phyloP scores from a whole-genome alignment of 2,888 invertebrate genomes.

The Coelopa pilipes region DNA sequence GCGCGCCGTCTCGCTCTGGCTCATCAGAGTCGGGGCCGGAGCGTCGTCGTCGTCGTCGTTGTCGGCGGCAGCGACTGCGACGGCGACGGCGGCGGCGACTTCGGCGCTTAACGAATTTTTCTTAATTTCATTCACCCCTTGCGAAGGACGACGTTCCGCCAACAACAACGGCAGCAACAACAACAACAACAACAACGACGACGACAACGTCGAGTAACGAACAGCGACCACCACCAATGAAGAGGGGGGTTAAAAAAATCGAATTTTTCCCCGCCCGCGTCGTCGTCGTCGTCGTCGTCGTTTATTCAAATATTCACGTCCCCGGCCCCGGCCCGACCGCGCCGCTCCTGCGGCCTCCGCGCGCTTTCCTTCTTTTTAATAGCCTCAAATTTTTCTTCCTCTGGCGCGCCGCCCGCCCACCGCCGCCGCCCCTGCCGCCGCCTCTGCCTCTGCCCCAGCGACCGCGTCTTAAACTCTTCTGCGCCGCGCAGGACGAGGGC shows the following conservation, averaged over 20 bases:
- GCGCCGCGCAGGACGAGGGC: neutral
- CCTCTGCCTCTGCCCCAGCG: no score
- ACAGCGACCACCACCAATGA: no score
- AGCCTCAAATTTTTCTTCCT: conserved; percentile 36
- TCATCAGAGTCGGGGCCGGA: neutral
- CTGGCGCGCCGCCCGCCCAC: no score
- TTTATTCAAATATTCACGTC: conserved; percentile 35
- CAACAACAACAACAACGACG: conserved; percentile 15
- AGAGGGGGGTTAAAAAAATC: conserved; percentile 27
- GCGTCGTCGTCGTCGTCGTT: neutral
- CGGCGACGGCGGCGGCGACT: neutral
- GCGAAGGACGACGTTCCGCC: conserved; percentile 14
- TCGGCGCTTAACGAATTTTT: conserved; percentile 31
- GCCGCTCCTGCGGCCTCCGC: no score
- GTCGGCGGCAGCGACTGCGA: no score
- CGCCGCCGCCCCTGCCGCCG: no score
- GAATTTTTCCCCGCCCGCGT: conserved; percentile 30
- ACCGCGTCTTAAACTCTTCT: conserved; percentile 25
- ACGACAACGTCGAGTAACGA: no score
- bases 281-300: conserved; percentile 5
- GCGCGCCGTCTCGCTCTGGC: neutral
- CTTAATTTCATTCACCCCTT: conserved; percentile 39
- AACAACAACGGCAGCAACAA: conserved; percentile 8
- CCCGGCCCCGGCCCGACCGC: no score
- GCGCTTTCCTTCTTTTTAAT: conserved; percentile 33